Conservation (phyloP, 2,113 vertebrate genomes). For the Nyctereutes procyonoides region DNA sequence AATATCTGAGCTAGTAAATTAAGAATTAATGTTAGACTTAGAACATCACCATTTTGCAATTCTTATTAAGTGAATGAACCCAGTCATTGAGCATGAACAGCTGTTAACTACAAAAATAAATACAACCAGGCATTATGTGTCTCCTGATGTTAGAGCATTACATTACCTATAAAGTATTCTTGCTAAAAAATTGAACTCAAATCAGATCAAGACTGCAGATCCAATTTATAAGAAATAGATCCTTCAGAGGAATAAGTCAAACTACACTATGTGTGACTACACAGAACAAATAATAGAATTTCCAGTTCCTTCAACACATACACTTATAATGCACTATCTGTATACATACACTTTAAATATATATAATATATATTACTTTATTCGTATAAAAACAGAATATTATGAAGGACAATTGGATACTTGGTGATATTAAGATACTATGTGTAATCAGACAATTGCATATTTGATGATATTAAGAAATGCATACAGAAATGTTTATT, state of each 20-base stretch:
- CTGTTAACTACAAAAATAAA: neutral
- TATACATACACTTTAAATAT: neutral
- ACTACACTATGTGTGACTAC: neutral
- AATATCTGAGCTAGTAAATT: neutral
- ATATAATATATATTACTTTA: neutral
- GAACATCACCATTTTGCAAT: neutral
- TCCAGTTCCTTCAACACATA: neutral
- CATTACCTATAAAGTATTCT: neutral
- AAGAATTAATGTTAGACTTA: conserved; percentile 29
- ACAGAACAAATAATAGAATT: neutral
- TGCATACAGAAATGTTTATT: neutral
- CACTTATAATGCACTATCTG: no score
- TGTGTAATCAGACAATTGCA: neutral
- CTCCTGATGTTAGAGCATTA: conserved; percentile 1
- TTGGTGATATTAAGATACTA: neutral
- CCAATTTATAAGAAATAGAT: neutral
- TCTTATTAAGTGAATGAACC: neutral
- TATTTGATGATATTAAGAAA: neutral
- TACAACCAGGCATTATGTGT: neutral
- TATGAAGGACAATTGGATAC: neutral
- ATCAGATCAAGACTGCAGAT: conserved; percentile 13
- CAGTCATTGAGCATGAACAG: conserved; percentile 29
- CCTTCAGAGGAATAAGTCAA: neutral
- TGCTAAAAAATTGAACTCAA: conserved; percentile 6
- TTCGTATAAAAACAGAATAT: neutral